Evolutionary conservation across 1,140 invertebrate genomes (phyloP), one percentile per base, ranked within the genome.

Genomic region (Trachymyrmex cornetzi): DNA sequence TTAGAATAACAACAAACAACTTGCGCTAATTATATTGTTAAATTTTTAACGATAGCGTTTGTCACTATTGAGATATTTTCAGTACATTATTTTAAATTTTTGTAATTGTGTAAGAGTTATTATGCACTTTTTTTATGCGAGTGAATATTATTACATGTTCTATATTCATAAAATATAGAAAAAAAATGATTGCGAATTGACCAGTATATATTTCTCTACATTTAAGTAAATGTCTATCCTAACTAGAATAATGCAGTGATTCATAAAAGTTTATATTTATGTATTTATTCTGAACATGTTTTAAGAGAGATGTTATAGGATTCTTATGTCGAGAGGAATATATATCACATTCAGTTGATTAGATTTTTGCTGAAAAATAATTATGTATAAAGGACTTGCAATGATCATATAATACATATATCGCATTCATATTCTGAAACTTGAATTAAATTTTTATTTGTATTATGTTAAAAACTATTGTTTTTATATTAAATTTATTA

Each of bases 161-260:
- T 53, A 3, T 69, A 57, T 74, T 86, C 59, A 14, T 64, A 77
- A 77, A 57, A 14, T 16, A 6, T 6, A 38, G 22, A 50, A 71
- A 3, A 34, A 19, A 34, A 6, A 11, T 48, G 30, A 48, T 44
- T 69, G 34, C 22, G 3, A 71, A 24, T 71, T 19, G 9, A 44
- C 9, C 9, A 44, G 7, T n/a, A n/a, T 44, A 2, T 44, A 71
- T 34, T 7, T 34, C 4, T 66, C 11, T 38, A 69, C 44, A 6
- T 34, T 34, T 34, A 30, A 30, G 1, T 3, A 30, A 66, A 16
- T n/a, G 11, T 30, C 5, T 34, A 22, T 34, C 4, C 2, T 30
- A 53, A 19, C 12, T 75, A 11, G 11, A 59, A 2, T 19, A 77
- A 75, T 1, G 4, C 3, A 44, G 14, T 57, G 6, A 61, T 16